These are phyloP conservation scores for Rhinella marina DNA, from an alignment of 2,797 vertebrate species.

Conservation along the genomic window DNA sequence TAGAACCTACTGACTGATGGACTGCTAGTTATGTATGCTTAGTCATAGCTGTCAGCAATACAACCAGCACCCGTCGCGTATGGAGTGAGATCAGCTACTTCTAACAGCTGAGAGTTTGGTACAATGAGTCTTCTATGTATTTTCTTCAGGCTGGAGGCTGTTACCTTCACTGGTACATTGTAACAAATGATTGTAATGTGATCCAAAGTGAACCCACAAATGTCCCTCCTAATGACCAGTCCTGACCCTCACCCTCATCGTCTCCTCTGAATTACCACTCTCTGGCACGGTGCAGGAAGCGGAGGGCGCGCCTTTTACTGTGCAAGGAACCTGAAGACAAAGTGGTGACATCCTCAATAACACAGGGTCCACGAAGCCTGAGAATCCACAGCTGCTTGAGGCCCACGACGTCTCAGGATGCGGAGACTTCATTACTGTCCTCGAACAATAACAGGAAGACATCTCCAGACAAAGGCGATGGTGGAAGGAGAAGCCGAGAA, in stretches of 20 bases:
- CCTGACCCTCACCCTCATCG: neutral
- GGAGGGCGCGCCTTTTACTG: neutral
- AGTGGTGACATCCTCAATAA: constrained; percentile 32
- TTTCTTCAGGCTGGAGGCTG: too few species aligned
- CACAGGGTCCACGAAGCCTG: neutral
- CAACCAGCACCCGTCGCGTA: too few species aligned
- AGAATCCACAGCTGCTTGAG: constrained; percentile 16
- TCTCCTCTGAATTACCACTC: neutral
- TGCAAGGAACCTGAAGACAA: constrained; percentile 8
- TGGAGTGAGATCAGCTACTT: too few species aligned
- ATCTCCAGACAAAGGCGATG: constrained; percentile 52
- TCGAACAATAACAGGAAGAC: constrained; percentile 59
- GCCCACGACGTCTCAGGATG: constrained; percentile 36
- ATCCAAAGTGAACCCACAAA: neutral
- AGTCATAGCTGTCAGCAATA: too few species aligned
- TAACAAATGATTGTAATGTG: neutral
- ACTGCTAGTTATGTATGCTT: too few species aligned
- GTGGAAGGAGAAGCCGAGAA: neutral
- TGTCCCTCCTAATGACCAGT: neutral
- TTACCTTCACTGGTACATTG: neutral
- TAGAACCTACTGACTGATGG: too few species aligned
- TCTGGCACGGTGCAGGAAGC: neutral
- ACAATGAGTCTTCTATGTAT: too few species aligned
- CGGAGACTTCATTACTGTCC: constrained; percentile 26
- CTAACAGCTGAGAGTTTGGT: too few species aligned